Evolutionary conservation across 1,140 invertebrate genomes (phyloP), one percentile per base, ranked within the genome.

Genomic region (Conus ventricosus): DNA sequence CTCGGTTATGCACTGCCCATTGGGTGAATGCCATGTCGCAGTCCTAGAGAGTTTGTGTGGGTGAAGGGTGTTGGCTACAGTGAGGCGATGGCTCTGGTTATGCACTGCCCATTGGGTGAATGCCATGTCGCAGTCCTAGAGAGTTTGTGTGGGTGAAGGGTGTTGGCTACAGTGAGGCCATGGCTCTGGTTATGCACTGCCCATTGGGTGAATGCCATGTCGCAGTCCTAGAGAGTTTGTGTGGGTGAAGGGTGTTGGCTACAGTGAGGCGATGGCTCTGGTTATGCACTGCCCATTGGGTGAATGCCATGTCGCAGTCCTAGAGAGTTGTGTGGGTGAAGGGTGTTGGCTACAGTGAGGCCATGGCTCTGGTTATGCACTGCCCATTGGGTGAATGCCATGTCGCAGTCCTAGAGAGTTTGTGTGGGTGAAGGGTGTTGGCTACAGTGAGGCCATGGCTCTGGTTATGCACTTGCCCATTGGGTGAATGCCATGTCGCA

Each of bases 271-370:
- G n/a, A n/a, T n/a, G n/a, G n/a, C n/a, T 39, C 39, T 39, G 39
- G 39, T 39, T 39, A 39, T 39, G 39, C 39, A 39, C 39, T 39
- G 39, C 39, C 39, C 39, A 39, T 39, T 39, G 39, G 39, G 6
- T n/a, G 71, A 75, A n/a, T 75, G 71, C 71, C 71, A 75, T 17
- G 71, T 75, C 4, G 71, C 71, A 75, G 71, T 75, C 25, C 71
- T 75, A n/a, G 71, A 75, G 20, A 75, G 71, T n/a, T 75, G 71
- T 75, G 71, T n/a, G 71, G 71, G 71, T n/a, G 71, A n/a, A 75
- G 71, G 23, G 23, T 7, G 71, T 23, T 75, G 71, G 71, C 71
- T n/a, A 75, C 20, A 8, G 71, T 75, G 71, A 75, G 71, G 71
- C n/a, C n/a, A n/a, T n/a, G n/a, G n/a, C n/a, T 39, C 39, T 39